Percentiles rank a stretch among this genome's conserved stretches.
Evolutionary conservation across 2,113 vertebrate species (phyloP).

Genomic region (Peromyscus leucopus): DNA sequence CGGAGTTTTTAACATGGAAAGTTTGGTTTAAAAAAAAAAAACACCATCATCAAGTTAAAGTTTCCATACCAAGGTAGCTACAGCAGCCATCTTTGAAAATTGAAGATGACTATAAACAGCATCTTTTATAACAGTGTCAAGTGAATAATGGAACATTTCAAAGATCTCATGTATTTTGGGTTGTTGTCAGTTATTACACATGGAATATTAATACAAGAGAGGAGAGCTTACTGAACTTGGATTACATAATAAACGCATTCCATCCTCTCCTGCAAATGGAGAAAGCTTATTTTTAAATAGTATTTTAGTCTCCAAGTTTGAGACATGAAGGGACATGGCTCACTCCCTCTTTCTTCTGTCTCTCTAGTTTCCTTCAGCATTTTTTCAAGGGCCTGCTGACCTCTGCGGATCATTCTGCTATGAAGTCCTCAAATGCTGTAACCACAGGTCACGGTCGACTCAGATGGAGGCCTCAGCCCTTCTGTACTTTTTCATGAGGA

Average conservation of each 20-base stretch:
- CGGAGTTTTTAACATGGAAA: neutral
- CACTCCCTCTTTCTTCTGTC: conserved; percentile 5
- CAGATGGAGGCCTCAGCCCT: conserved; percentile 97
- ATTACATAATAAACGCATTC: neutral
- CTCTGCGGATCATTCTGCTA: conserved; percentile 97
- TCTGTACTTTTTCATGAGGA: conserved; percentile 99
- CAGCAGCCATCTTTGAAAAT: neutral
- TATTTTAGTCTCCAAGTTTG: neutral
- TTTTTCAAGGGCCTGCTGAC: conserved; percentile 98
- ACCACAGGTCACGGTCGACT: conserved; percentile 96
- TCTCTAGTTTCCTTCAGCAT: conserved; percentile 94
- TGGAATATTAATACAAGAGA: neutral
- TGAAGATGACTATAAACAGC: neutral
- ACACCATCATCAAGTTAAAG: neutral
- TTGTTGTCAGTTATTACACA: neutral
- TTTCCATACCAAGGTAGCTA: too few relatives aligned
- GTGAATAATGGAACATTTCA: neutral
- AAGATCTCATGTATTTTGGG: neutral
- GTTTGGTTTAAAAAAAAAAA: neutral
- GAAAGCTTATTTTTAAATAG: neutral
- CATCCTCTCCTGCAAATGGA: neutral
- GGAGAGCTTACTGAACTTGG: neutral
- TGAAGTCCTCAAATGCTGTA: conserved; percentile 98
- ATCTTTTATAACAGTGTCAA: neutral
- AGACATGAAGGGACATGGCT: neutral